Conservation (phyloP, 2,113 vertebrate genomes). For the Carassius auratus region DNA sequence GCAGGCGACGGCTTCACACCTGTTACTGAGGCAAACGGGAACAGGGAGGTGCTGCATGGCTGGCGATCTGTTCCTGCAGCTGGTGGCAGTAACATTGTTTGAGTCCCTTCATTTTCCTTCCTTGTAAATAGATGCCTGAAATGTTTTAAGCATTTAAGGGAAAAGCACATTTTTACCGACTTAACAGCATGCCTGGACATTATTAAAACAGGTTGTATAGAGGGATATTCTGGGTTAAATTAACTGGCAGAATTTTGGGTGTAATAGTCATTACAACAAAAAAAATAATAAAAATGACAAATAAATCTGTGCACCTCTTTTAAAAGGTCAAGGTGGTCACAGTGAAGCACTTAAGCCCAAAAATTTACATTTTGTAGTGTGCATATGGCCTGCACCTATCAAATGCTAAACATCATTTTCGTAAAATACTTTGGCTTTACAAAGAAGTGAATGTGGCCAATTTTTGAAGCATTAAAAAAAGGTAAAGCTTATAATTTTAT, state of each 20-base stretch:
- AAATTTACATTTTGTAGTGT: too few species aligned
- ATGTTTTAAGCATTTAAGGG: slow-evolving; percentile 41
- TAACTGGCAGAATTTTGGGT: not conserved
- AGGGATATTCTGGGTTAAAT: not conserved
- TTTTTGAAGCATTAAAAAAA: not conserved
- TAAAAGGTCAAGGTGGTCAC: too few species aligned
- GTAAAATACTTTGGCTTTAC: not conserved
- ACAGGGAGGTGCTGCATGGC: slow-evolving; percentile 38
- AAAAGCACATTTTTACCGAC: slow-evolving; percentile 26
- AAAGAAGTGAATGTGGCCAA: not conserved
- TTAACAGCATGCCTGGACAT: not conserved
- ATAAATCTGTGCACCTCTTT: too few species aligned
- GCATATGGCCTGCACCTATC: not conserved
- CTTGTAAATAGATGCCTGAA: slow-evolving; percentile 55
- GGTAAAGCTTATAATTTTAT: not conserved
- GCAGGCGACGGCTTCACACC: slow-evolving; percentile 39
- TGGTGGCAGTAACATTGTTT: slow-evolving; percentile 58
- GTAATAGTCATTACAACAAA: too few species aligned
- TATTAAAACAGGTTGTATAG: not conserved
- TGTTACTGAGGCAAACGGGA: slow-evolving; percentile 50
- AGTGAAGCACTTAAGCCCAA: too few species aligned
- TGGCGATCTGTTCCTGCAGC: slow-evolving; percentile 57
- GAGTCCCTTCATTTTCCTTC: slow-evolving; percentile 41
- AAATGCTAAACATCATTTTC: not conserved
- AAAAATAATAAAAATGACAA: too few species aligned